Base-by-base conservation (phyloP, 1,140 invertebrate species). In the Parapsyche elsis region DNA sequence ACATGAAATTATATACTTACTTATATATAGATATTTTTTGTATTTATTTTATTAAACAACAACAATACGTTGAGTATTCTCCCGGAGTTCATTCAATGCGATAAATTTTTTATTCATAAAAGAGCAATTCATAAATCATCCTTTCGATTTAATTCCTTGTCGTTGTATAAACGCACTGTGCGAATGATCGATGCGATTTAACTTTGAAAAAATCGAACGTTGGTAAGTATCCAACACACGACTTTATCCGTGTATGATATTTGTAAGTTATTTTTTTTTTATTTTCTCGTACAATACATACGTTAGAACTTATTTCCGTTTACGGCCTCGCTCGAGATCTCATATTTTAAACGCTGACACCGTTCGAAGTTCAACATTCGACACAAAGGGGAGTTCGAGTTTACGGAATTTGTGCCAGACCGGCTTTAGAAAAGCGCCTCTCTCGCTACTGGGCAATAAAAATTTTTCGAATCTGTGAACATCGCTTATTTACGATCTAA, bases 361-460 rank as follows among this genome's bases (percentile, higher is more conserved):
- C 64, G 21, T 67, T 61, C 59, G 59, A 61, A 53, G 49, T 53
- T 21, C 57, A 38, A 61, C 57, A 61, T 38, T 45, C 30, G n/a
- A 75, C 73, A 75, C 26, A 49, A 46, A 30, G 73, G 73, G 44
- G 73, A 75, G 49, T 30, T 71, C 23, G 23, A 16, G 45, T 30
- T 45, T 26, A 75, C 73, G 38, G 71, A 73, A 49, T 73, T 73
- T 49, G 71, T 49, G 71, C 71, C 71, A 46, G 38, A 57, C 45
- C 19, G 16, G 23, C 45, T 49, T 46, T 57, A 53, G 44, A 73
- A 23, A 73, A 75, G 53, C 53, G 23, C 10, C 12, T 49, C 0
- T 9, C 73, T n/a, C 73, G 73, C 73, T 75, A 75, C 73, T 46
- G 73, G 73, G 73, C 73, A 75, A 75, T 75, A 75, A 75, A 75